These are phyloP conservation scores for Lophotis ruficrista DNA, from an alignment of 2,113 vertebrate species.

Conservation along the genomic window DNA sequence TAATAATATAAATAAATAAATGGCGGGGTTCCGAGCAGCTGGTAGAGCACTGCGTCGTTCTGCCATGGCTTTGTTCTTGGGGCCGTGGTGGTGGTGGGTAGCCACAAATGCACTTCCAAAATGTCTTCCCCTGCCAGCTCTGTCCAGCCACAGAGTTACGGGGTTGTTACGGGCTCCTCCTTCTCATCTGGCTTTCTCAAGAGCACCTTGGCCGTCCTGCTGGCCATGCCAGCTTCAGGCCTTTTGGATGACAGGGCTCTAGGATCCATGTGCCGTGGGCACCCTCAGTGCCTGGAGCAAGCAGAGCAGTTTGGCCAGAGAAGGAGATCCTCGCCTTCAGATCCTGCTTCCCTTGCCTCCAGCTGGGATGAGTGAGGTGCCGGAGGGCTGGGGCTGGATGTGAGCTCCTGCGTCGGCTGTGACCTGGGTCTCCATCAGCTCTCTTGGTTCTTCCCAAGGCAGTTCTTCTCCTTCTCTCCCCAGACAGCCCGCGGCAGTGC, in stretches of 20 bases:
- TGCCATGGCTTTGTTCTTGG: not conserved
- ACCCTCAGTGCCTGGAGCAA: not conserved
- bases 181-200: not conserved
- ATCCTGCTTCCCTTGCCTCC: not conserved
- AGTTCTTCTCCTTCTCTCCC: not conserved
- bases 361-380: not conserved
- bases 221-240: not conserved
- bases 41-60: not conserved
- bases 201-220: not conserved
- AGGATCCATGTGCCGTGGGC: not conserved
- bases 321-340: not conserved
- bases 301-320: not conserved
- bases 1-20: constrained; percentile 61
- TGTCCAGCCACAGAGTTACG: not conserved
- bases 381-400: not conserved
- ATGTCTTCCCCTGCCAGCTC: not conserved
- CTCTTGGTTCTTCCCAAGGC: not conserved
- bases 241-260: not conserved
- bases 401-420: not conserved
- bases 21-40: not conserved
- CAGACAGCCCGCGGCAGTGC: not conserved
- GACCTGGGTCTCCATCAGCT: not conserved
- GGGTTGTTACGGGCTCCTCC: not conserved
- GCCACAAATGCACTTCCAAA: not conserved
- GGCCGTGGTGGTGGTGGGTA: not conserved